These are phyloP conservation scores for Cepaea hortensis DNA, from an alignment of 2,888 invertebrate genomes.

Conservation along the genomic window DNA sequence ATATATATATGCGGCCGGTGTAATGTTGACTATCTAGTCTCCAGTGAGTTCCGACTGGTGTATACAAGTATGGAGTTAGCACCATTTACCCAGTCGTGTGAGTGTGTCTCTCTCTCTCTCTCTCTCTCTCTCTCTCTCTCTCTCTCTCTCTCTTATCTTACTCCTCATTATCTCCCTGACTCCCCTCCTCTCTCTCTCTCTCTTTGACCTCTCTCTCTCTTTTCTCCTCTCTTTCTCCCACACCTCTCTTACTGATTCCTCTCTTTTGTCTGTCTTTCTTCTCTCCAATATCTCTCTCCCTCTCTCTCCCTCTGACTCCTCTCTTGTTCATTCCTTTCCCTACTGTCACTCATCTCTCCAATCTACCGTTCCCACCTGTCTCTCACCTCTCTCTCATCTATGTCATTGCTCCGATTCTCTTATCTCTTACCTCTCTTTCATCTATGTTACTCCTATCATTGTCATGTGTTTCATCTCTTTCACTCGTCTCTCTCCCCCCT, in stretches of 20 bases:
- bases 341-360: background rate
- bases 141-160: background rate
- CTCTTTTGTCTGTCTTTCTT: background rate
- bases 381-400: background rate
- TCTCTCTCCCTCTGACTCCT: background rate
- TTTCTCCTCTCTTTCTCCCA: background rate
- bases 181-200: background rate
- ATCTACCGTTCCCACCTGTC: background rate
- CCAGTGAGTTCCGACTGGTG: no score
- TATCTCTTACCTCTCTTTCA: no score
- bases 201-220: background rate
- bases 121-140: constrained; percentile 17
- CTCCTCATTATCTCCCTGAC: background rate
- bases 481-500: background rate
- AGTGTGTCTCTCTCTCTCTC: background rate
- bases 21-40: no score
- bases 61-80: no score
- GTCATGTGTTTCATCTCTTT: background rate
- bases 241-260: background rate
- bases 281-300: background rate
- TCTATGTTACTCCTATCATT: background rate
- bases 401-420: background rate
- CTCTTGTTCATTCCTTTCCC: background rate
- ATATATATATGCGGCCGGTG: no score
- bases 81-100: no score